Evolutionary conservation across 2,797 vertebrate species (phyloP), one percentile per base, ranked within the genome.

Genomic region (Ctenochaetus hawaiiensis): DNA sequence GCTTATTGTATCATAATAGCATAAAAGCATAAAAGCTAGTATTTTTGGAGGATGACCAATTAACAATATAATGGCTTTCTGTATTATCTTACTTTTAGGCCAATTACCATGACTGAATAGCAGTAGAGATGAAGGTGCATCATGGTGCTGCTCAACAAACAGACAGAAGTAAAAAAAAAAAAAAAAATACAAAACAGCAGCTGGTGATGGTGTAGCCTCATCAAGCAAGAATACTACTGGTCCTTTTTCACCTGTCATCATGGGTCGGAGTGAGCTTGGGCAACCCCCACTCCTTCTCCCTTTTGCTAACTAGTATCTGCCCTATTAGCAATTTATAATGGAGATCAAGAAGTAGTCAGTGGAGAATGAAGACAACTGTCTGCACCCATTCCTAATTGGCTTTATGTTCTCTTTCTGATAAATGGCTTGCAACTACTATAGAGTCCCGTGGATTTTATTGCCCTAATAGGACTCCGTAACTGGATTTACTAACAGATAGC

Each of bases 281-380:
- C 93, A 93, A 94, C 93, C 95, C 92, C 95, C 94, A 84, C 91
- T 94, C 95, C 94, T 92, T 94, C 95, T 93, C 88, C 89, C 88
- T 92, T 75, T 72, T 88, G 91, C 95, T 95, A 96, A 96, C 96
- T 93, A 93, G 96, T 97, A 96, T 97, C 96, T 97, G 94, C 95
- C 96, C 96, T 97, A 99, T 99, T 99, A 99, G 96, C 97, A 98
- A 97, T 99, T 98, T 99, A 97, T 99, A 99, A 99, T 99, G 96
- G 97, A 97, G 97, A 99, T 99, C 97, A 99, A 97, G 96, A 98
- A 97, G 95, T 96, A 97, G 97, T 98, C 97, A 97, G 95, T 16
- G 92, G 96, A 96, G 97, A 98, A 98, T 98, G 97, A 98, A 98
- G 97, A 97, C 96, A 95, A 99, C 96, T 97, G 97, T 97, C 97